A percentile compares a stretch with the other conserved stretches of the same genome.
phyloP scores from a whole-genome alignment of 2,113 vertebrate genomes.

The Poicephalus meyeri region DNA sequence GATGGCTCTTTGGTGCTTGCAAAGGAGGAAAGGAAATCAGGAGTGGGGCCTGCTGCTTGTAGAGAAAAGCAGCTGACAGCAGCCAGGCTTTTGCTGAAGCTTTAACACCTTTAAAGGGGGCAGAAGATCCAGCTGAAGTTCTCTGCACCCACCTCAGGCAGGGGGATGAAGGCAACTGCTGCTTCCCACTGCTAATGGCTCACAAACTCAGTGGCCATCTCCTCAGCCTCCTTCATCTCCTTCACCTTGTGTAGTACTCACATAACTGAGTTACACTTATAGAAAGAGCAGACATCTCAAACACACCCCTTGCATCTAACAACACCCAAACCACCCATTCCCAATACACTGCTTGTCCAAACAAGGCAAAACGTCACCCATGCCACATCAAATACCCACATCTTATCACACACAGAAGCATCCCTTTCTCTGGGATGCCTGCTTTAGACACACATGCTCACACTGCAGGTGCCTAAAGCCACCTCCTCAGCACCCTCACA shows the following conservation, averaged over 20 bases:
- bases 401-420: not conserved
- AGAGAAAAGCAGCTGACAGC: too few species aligned
- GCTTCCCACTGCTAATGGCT: too few species aligned
- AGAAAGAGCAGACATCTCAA: not conserved
- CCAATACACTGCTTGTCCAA: rapidly evolving
- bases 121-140: not conserved
- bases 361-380: rapidly evolving
- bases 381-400: rapidly evolving
- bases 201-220: rapidly evolving
- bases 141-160: rapidly evolving
- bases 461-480: not conserved
- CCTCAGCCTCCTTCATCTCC: not conserved
- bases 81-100: not conserved
- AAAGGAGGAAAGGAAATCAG: too few species aligned
- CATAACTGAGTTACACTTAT: too few species aligned
- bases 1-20: too few species aligned
- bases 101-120: rapidly evolving
- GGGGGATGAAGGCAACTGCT: too few species aligned
- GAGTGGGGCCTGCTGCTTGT: too few species aligned
- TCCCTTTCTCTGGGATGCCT: not conserved
- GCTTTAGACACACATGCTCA: not conserved
- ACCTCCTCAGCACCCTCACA: too few species aligned
- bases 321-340: not conserved
- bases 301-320: rapidly evolving
- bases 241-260: rapidly evolving